These are phyloP conservation scores for Campoplex nolae DNA, from an alignment of 2,888 invertebrate species.

Conservation along the genomic window DNA sequence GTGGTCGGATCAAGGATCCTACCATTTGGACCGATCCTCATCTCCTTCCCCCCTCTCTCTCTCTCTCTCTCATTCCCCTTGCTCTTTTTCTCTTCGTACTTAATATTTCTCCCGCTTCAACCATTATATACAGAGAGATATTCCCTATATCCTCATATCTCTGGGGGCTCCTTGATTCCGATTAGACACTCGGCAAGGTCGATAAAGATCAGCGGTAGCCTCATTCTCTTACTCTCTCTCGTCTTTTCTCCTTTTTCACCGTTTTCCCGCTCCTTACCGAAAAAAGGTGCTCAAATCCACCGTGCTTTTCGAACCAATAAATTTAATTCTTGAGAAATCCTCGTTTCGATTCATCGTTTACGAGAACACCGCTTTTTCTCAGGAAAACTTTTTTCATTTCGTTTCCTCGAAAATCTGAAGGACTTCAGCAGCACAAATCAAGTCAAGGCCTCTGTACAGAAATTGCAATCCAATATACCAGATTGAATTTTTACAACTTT, in stretches of 20 bases:
- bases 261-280: neutral
- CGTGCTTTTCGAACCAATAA: constrained; percentile 48
- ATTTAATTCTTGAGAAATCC: constrained; percentile 44
- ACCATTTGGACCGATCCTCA: constrained; percentile 46
- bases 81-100: neutral
- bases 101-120: constrained; percentile 7
- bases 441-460: neutral
- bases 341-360: constrained; percentile 7
- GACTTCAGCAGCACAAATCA: neutral
- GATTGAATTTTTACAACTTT: neutral
- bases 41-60: constrained; percentile 20
- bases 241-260: constrained; percentile 5
- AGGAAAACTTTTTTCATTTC: neutral
- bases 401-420: neutral
- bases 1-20: constrained; percentile 56
- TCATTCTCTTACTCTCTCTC: neutral
- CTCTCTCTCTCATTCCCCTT: neutral
- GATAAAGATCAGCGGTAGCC: constrained; percentile 54
- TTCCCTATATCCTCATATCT: constrained; percentile 49
- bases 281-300: constrained; percentile 30
- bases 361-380: neutral
- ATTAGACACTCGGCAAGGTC: constrained; percentile 62
- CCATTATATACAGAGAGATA: constrained; percentile 22
- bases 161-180: constrained; percentile 63
- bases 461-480: neutral